Percentiles rank a stretch among this genome's conserved stretches.
Evolutionary conservation across 2,113 vertebrate species (phyloP).

Genomic region (Rhinoderma darwinii): DNA sequence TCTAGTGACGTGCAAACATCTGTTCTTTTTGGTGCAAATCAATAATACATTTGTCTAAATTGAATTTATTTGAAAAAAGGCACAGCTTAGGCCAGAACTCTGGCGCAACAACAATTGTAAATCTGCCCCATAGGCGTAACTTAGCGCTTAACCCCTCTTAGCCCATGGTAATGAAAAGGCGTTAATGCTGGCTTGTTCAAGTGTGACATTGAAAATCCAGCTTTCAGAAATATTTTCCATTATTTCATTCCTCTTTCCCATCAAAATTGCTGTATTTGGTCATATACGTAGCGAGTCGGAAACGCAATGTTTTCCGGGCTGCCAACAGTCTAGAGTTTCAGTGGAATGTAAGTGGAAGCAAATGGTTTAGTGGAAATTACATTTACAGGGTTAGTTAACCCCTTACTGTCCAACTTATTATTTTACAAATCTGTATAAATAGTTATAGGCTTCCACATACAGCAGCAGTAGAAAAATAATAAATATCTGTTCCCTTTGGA

Average conservation of each 20-base stretch:
- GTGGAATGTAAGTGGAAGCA: constrained; percentile 72
- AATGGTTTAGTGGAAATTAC: constrained; percentile 75
- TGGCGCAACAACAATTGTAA: no score
- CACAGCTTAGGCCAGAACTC: no score
- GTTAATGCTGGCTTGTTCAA: neutral
- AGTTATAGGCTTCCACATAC: neutral
- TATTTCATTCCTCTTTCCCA: constrained; percentile 57
- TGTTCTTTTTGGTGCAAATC: no score
- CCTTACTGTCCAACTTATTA: neutral
- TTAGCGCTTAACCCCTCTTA: neutral
- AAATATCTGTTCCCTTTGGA: neutral
- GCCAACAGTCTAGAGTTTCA: constrained; percentile 67
- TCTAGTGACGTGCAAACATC: no score
- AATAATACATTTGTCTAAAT: no score
- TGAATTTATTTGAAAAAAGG: no score
- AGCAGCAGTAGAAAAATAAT: neutral
- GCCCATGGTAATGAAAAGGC: neutral
- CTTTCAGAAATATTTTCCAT: constrained; percentile 62
- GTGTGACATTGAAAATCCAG: constrained; percentile 41
- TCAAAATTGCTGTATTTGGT: constrained; percentile 53
- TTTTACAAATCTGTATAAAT: neutral
- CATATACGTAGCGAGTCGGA: constrained; percentile 56
- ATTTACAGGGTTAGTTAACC: constrained; percentile 67
- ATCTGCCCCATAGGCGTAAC: no score
- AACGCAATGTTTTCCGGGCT: constrained; percentile 57